phyloP scores from a whole-genome alignment of 2,797 vertebrate species.

The Acanthiza pusilla region DNA sequence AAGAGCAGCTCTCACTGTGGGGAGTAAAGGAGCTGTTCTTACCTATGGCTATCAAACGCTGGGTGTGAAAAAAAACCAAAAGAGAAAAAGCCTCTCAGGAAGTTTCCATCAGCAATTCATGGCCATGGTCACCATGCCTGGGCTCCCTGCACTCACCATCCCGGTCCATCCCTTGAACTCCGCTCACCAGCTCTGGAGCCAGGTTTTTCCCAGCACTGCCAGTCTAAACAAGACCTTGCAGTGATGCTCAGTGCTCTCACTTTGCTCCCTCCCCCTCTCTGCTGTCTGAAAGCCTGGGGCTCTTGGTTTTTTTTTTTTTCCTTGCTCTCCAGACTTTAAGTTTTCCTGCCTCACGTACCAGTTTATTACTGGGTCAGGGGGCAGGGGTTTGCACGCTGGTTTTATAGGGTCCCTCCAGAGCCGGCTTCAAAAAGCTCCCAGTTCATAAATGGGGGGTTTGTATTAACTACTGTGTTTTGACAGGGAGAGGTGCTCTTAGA shows the following conservation, averaged over 20 bases:
- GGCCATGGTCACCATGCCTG: background rate
- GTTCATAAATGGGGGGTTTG: background rate
- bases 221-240: slow-evolving; percentile 36
- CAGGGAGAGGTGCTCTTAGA: background rate
- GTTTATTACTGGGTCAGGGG: slow-evolving; percentile 45
- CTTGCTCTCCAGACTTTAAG: background rate
- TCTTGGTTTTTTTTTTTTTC: background rate
- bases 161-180: background rate
- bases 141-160: background rate
- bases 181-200: background rate
- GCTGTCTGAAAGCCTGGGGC: slow-evolving; percentile 26
- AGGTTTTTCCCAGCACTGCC: background rate
- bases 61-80: background rate
- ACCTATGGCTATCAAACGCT: background rate
- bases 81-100: background rate
- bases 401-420: slow-evolving; percentile 33
- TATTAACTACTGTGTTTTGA: slow-evolving; percentile 3
- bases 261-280: background rate
- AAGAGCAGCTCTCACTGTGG: background rate
- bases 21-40: background rate
- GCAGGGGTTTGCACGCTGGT: slow-evolving; percentile 19
- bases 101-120: background rate
- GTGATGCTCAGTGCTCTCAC: background rate
- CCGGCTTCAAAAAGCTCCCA: background rate
- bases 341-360: slow-evolving; percentile 35